Conservation (phyloP, 2,888 invertebrate species). For the Tolmerus cingulatus region DNA sequence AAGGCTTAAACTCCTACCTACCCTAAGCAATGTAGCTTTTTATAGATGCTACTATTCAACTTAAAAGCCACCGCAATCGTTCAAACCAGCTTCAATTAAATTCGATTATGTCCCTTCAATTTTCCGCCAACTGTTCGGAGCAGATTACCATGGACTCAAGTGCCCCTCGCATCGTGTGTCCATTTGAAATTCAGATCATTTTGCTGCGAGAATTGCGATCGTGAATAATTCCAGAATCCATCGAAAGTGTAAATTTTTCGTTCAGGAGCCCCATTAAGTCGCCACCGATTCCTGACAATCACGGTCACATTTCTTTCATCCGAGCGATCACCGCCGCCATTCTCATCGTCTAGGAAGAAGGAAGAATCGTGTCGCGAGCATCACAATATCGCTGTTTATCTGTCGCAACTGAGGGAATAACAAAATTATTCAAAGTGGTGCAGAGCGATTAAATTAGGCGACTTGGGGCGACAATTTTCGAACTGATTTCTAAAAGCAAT, state of each 20-base stretch:
- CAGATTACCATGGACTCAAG: not conserved
- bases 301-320: not conserved
- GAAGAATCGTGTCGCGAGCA: not conserved
- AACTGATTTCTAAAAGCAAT: conserved; percentile 5
- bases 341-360: not conserved
- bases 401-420: not conserved
- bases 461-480: not conserved
- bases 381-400: not conserved
- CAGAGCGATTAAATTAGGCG: not conserved
- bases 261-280: not conserved
- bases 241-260: not conserved
- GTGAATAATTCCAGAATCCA: not conserved
- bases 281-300: not conserved
- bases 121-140: not conserved
- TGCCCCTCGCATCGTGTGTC: not conserved
- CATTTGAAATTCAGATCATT: not conserved
- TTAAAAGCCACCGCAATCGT: not conserved
- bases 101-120: not conserved
- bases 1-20: too few species aligned
- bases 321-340: not conserved
- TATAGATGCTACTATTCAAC: not conserved
- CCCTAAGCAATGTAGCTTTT: too few species aligned
- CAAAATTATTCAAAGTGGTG: conserved; percentile 10
- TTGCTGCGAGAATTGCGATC: not conserved
- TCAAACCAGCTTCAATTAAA: not conserved